Conservation (phyloP, 2,888 invertebrate genomes). For the Pyrocoelia pectoralis region DNA sequence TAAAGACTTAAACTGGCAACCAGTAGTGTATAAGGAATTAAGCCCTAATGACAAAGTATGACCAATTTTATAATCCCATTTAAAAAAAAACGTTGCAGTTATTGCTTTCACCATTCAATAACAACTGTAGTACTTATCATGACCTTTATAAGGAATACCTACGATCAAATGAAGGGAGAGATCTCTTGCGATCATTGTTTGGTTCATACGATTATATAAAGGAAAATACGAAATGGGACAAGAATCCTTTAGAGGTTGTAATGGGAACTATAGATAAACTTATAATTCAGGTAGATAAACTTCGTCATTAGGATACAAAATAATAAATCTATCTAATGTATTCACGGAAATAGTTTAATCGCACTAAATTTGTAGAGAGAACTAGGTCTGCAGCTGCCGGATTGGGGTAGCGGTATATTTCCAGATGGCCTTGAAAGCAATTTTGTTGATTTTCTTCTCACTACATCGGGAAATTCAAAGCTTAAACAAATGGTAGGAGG, state of each 20-base stretch:
- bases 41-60: background rate
- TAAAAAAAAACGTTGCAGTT: background rate
- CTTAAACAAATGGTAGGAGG: conserved; percentile 4
- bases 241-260: background rate
- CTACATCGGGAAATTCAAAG: background rate
- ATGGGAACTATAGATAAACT: background rate
- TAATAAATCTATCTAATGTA: too few species aligned
- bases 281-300: background rate
- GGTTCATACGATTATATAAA: background rate
- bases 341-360: too few species aligned
- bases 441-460: background rate
- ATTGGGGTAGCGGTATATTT: background rate
- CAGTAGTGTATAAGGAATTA: conserved; percentile 48
- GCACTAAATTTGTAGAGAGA: background rate
- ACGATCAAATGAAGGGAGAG: background rate
- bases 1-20: conserved; percentile 51
- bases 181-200: background rate
- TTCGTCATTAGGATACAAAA: too few species aligned
- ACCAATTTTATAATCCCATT: background rate
- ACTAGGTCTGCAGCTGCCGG: background rate
- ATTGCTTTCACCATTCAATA: background rate
- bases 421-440: background rate
- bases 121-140: background rate
- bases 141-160: background rate
- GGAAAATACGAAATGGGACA: background rate